phyloP scores from a whole-genome alignment of 2,888 invertebrate genomes.

The Eudasyphora cyanicolor region DNA sequence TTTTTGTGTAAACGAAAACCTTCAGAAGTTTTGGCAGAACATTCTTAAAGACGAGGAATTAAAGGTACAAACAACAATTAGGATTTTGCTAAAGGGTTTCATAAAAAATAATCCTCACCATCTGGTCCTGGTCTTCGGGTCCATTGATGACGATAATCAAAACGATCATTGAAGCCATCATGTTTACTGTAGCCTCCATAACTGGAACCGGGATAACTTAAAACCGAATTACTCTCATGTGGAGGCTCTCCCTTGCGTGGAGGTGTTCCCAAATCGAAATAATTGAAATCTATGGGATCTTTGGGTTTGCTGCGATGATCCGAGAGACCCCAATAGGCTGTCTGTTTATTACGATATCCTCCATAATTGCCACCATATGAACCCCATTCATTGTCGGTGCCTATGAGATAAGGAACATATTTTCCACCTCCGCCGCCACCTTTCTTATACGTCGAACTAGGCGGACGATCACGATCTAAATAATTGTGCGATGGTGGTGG shows the following conservation, averaged over 20 bases:
- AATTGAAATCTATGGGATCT: conserved; percentile 79
- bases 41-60: conserved; percentile 81
- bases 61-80: background rate
- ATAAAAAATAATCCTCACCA: conserved; percentile 73
- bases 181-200: conserved; percentile 72
- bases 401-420: conserved; percentile 83
- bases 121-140: conserved; percentile 79
- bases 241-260: conserved; percentile 66
- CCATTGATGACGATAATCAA: conserved; percentile 78
- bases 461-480: conserved; percentile 71
- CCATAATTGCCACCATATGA: conserved; percentile 84
- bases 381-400: conserved; percentile 82
- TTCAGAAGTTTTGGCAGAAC: conserved; percentile 87
- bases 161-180: conserved; percentile 71
- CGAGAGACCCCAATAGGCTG: conserved; percentile 82
- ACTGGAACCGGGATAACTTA: conserved; percentile 80
- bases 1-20: conserved; percentile 88
- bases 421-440: conserved; percentile 64
- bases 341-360: conserved; percentile 78
- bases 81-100: conserved; percentile 3
- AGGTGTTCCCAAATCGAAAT: conserved; percentile 77
- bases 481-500: conserved; percentile 73
- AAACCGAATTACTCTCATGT: conserved; percentile 79
- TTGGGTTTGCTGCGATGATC: conserved; percentile 77
- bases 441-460: conserved; percentile 71